Conservation (phyloP, 2,888 invertebrate genomes). For the Hyles lineata region DNA sequence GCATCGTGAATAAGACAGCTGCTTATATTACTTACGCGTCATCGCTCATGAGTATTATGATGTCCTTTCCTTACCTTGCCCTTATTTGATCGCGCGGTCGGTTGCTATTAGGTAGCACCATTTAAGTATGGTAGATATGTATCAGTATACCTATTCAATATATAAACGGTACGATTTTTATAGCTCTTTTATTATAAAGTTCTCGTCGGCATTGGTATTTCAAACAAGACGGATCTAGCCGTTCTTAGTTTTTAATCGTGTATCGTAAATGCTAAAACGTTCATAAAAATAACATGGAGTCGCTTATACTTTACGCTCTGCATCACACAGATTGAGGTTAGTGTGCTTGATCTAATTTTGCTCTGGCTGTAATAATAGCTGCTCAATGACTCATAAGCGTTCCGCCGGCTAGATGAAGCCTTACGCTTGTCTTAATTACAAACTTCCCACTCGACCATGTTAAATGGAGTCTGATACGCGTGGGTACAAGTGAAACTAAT, state of each 20-base stretch:
- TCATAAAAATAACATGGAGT: slow-evolving; percentile 20
- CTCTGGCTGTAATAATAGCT: slow-evolving; percentile 33
- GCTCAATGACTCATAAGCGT: slow-evolving; percentile 25
- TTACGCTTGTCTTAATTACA: slow-evolving; percentile 25
- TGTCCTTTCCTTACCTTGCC: too few relatives aligned
- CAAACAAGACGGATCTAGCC: not conserved
- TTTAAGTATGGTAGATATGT: too few relatives aligned
- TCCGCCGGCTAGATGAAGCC: slow-evolving; percentile 24
- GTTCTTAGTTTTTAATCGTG: not conserved
- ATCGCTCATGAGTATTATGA: too few relatives aligned
- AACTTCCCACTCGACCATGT: not conserved
- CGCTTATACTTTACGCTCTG: slow-evolving; percentile 15
- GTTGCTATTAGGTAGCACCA: too few relatives aligned
- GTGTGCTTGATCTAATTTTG: slow-evolving; percentile 49
- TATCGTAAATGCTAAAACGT: not conserved
- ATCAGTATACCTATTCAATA: too few relatives aligned
- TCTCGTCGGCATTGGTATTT: not conserved
- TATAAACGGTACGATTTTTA: too few relatives aligned
- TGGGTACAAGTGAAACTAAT: not conserved
- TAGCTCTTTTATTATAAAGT: not conserved
- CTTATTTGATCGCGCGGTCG: too few relatives aligned
- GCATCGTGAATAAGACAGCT: not conserved
- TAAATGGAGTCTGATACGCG: not conserved
- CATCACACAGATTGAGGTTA: slow-evolving; percentile 34
- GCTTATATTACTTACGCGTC: not conserved